Evolutionary conservation across 2,797 vertebrate species (phyloP).

Genomic region (Coranthus polyacanthus): DNA sequence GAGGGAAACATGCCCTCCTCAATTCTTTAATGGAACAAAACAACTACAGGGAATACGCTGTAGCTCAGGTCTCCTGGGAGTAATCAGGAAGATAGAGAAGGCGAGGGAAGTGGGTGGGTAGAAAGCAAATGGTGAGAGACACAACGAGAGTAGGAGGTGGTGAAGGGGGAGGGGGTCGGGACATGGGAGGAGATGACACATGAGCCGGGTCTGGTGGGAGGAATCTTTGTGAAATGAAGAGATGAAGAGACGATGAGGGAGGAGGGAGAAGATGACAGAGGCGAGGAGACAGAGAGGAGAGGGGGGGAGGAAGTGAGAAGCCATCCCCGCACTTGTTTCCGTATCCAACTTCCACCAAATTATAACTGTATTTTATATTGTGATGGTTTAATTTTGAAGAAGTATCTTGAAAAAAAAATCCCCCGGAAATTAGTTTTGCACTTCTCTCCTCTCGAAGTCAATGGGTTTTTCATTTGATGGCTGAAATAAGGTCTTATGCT

Average conservation of each 20-base stretch:
- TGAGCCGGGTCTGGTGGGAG: slow-evolving; percentile 30
- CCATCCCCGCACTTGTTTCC: not conserved
- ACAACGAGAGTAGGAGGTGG: slow-evolving; percentile 11
- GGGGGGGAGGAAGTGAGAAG: slow-evolving; percentile 18
- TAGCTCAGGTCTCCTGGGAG: slow-evolving; percentile 42
- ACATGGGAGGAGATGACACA: slow-evolving; percentile 27
- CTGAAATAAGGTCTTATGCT: no score
- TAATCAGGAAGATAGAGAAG: slow-evolving; percentile 27
- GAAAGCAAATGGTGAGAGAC: no score
- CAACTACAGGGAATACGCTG: slow-evolving; percentile 38
- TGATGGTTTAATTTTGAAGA: not conserved
- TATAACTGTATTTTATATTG: not conserved
- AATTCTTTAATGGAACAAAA: slow-evolving; percentile 42
- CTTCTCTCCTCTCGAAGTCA: no score
- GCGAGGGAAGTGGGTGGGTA: slow-evolving; percentile 8
- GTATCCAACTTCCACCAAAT: not conserved
- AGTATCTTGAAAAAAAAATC: no score
- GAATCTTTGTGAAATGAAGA: slow-evolving; percentile 29
- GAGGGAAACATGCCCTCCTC: slow-evolving; percentile 18
- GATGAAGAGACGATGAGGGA: slow-evolving; percentile 9
- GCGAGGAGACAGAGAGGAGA: no score
- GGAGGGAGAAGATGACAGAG: not conserved
- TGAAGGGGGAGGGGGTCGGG: slow-evolving; percentile 7
- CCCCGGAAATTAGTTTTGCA: no score
- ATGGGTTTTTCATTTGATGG: no score